A percentile compares a stretch with the other conserved stretches of the same genome.
These are phyloP conservation scores for Caenorhabditis sulstoni DNA, from an alignment of 2,888 invertebrate species.

Conservation along the genomic window DNA sequence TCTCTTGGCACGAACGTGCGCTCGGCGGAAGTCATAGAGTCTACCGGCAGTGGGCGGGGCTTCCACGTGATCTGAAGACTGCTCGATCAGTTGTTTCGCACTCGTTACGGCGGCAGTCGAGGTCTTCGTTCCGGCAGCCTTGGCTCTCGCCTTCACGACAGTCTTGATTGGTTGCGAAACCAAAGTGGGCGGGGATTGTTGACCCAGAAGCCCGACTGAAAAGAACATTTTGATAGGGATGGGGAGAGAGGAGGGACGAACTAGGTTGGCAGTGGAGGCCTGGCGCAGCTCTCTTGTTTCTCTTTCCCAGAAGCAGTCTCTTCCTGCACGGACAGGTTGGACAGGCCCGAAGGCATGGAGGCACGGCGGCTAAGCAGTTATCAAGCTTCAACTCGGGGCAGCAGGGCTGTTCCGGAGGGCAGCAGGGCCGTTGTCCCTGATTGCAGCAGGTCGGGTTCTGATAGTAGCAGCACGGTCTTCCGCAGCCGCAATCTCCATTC, in stretches of 20 bases:
- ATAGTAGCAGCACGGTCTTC: constrained; percentile 77
- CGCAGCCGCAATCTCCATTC: constrained; percentile 73
- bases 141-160: constrained; percentile 21
- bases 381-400: constrained; percentile 70
- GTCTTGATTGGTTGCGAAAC: constrained; percentile 30
- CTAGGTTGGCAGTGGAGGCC: constrained; percentile 70
- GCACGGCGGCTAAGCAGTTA: constrained; percentile 67
- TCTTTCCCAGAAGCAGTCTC: constrained; percentile 66
- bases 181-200: constrained; percentile 45
- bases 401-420: constrained; percentile 74
- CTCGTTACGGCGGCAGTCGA: constrained; percentile 4
- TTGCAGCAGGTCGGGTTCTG: constrained; percentile 73
- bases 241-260: constrained; percentile 2
- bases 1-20: constrained; percentile 63
- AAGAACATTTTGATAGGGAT: neutral
- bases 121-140: constrained; percentile 43
- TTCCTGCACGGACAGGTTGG: constrained; percentile 71
- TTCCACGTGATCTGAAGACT: constrained; percentile 59
- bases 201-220: constrained; percentile 50
- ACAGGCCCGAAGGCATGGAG: constrained; percentile 73
- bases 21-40: constrained; percentile 63
- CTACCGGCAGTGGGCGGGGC: constrained; percentile 65
- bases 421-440: constrained; percentile 70
- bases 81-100: constrained; percentile 41
- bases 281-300: constrained; percentile 61